Evolutionary conservation across 2,888 invertebrate genomes (phyloP).

Genomic region (Aleiodes alternator): DNA sequence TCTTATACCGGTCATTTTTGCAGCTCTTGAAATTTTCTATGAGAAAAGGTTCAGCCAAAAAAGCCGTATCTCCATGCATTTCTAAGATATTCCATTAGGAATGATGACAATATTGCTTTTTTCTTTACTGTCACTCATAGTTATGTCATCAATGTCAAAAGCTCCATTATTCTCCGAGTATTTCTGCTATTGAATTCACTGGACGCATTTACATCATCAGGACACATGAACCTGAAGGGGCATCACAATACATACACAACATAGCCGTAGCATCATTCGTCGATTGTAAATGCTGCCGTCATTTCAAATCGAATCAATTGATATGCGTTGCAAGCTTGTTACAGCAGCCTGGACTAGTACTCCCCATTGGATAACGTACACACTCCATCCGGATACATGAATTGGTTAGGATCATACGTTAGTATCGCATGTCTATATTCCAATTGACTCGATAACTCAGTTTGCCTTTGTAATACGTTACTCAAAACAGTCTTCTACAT

Average conservation of each 20-base stretch:
- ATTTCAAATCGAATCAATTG: slow-evolving; percentile 11
- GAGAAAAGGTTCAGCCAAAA: too few relatives aligned
- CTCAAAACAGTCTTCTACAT: neutral
- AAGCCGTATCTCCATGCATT: too few relatives aligned
- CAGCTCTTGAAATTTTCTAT: too few relatives aligned
- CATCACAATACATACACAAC: neutral
- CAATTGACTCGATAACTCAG: neutral
- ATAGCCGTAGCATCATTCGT: neutral
- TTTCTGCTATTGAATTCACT: neutral
- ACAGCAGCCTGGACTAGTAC: neutral
- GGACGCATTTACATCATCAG: neutral
- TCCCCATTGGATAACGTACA: neutral
- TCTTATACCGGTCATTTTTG: too few relatives aligned
- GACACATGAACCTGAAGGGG: neutral
- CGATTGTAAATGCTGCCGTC: slow-evolving; percentile 18
- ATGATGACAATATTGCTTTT: too few relatives aligned
- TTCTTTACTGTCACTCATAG: too few relatives aligned
- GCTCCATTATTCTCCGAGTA: neutral
- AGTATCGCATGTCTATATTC: slow-evolving; percentile 9
- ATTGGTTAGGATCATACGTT: slow-evolving; percentile 19
- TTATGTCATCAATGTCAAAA: neutral
- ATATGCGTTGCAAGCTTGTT: slow-evolving; percentile 22
- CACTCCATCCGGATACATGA: slow-evolving; percentile 1
- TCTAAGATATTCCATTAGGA: too few relatives aligned
- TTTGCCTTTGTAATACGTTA: slow-evolving; percentile 14